Conservation (phyloP, 2,113 vertebrate genomes). For the Hiodon alosoides region DNA sequence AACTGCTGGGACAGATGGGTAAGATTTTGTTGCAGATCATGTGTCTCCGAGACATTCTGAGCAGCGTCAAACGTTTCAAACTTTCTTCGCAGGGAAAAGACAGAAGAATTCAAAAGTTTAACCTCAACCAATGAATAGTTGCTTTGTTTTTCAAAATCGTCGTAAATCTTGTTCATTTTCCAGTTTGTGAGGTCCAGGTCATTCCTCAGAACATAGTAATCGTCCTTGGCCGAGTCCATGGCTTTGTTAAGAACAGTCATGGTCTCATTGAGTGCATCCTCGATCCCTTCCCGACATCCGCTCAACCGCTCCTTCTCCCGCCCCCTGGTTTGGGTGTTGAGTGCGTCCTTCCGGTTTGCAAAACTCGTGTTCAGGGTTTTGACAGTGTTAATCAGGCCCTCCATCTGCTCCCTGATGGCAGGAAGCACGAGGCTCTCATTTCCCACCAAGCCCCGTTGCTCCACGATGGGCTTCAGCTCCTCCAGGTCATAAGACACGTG, state of each 20-base stretch:
- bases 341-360: slow-evolving; percentile 47
- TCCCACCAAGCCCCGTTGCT: slow-evolving; percentile 48
- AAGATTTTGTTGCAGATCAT: slow-evolving; percentile 35
- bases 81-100: slow-evolving; percentile 41
- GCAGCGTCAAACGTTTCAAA: slow-evolving; percentile 39
- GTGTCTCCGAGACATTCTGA: slow-evolving; percentile 32
- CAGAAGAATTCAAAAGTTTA: slow-evolving; percentile 56
- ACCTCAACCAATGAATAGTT: slow-evolving; percentile 48
- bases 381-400: slow-evolving; percentile 48
- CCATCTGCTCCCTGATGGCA: slow-evolving; percentile 45
- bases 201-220: slow-evolving; percentile 53
- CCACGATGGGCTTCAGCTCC: slow-evolving; percentile 65
- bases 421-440: slow-evolving; percentile 49
- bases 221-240: slow-evolving; percentile 66
- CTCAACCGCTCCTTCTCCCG: slow-evolving; percentile 45
- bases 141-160: slow-evolving; percentile 46
- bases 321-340: slow-evolving; percentile 54
- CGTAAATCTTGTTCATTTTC: slow-evolving; percentile 36
- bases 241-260: slow-evolving; percentile 63
- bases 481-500: slow-evolving; percentile 72
- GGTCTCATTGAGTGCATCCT: slow-evolving; percentile 71
- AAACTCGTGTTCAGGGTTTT: slow-evolving; percentile 46
- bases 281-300: slow-evolving; percentile 57
- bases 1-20: slow-evolving; percentile 47
- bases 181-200: slow-evolving; percentile 26